phyloP scores from a whole-genome alignment of 2,113 vertebrate genomes.

The Nyctibius bracteatus region DNA sequence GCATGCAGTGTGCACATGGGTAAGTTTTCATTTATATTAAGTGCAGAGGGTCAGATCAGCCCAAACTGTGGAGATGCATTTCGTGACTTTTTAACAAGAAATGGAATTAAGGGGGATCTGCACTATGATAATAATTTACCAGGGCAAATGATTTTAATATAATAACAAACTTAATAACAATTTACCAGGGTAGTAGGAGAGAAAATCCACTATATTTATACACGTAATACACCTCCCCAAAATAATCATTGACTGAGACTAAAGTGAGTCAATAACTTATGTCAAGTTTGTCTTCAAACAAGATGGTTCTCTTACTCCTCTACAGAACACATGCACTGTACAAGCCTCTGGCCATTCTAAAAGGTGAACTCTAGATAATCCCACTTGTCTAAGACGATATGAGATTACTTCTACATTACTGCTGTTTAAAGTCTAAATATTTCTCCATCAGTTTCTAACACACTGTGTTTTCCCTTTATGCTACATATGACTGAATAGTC shows the following conservation, averaged over 20 bases:
- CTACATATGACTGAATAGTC: neutral
- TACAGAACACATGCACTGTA: neutral
- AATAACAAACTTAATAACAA: neutral
- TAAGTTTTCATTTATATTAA: neutral
- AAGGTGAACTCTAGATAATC: neutral
- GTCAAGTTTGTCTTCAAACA: neutral
- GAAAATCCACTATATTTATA: neutral
- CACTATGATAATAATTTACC: neutral
- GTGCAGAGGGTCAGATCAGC: neutral
- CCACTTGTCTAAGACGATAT: neutral
- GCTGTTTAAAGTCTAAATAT: neutral
- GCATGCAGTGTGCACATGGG: rapidly evolving
- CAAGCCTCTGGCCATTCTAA: neutral
- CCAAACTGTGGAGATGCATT: neutral
- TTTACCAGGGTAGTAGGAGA: neutral
- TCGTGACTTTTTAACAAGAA: neutral
- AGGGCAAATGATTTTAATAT: neutral
- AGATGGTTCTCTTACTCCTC: neutral
- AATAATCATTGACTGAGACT: neutral
- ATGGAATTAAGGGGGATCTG: neutral
- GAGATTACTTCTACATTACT: neutral
- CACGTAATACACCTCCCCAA: rapidly evolving
- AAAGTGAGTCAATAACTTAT: no score
- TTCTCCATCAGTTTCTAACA: neutral
- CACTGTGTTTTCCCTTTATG: neutral